Evolutionary conservation across 2,888 invertebrate species (phyloP).

Genomic region (Cantharis flavilabris): DNA sequence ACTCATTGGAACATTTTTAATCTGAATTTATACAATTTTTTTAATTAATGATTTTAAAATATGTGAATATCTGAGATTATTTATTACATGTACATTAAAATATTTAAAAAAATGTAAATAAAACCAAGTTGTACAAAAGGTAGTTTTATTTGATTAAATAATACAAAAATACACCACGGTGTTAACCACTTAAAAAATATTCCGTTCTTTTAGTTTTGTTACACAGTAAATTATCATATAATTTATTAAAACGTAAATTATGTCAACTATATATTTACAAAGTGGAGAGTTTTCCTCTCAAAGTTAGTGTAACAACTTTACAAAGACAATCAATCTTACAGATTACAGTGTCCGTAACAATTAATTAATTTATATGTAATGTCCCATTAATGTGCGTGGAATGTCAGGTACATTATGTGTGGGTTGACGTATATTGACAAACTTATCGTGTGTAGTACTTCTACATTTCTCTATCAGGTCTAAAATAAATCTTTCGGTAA

Average conservation of each 20-base stretch:
- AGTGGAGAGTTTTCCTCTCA: not conserved
- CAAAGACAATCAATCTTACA: not conserved
- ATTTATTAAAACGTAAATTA: not conserved
- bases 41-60: not conserved
- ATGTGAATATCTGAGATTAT: not conserved
- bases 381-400: slow-evolving; percentile 67
- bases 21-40: not conserved
- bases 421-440: slow-evolving; percentile 42
- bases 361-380: slow-evolving; percentile 57
- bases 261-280: not conserved
- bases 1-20: not conserved
- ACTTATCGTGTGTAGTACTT: slow-evolving; percentile 4
- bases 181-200: not conserved
- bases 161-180: not conserved
- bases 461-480: not conserved
- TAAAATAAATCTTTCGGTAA: not conserved
- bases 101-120: not conserved
- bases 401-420: slow-evolving; percentile 61
- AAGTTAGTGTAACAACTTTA: not conserved
- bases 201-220: not conserved
- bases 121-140: not conserved
- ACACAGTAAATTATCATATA: not conserved
- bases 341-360: too few species aligned
- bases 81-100: not conserved
- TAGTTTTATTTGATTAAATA: not conserved